Base-by-base conservation (phyloP, 2,888 invertebrate genomes). In the Barypeithes pellucidus region DNA sequence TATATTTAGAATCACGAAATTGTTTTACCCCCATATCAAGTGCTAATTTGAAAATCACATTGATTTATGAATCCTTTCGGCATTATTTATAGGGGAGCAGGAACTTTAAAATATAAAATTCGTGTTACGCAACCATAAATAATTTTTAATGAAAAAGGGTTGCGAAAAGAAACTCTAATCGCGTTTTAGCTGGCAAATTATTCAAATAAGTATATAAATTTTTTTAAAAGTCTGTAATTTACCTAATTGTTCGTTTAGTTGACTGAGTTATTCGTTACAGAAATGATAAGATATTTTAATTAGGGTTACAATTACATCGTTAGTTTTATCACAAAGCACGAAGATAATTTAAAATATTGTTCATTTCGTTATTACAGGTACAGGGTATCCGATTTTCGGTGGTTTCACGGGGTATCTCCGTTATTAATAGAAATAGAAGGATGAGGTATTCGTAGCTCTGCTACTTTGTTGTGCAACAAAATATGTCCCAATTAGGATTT, bases 31-130 rank as follows among this genome's bases (percentile, higher is more conserved):
- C 33, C 16, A 33, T 29, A 54, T 54, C 16, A 33, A 33, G 22
- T 29, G 54, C 29, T 52, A 54, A 54, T 54, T 54, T 54, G 50
- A 54, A 54, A 29, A 54, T 54, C 33, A 54, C 16, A 33, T 54
- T 54, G 54, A 54, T 54, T 54, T 54, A 54, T 54, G 54, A 29
- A 14, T 29, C 7, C 22, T 29, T 54, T 54, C 16, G 14, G 54
- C 54, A 16, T 9, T 54, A 33, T 33, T 50, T 50, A 24, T 24
- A 54, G 54, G 54, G 54, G 54, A 54, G 54, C 54, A 33, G 33
- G 54, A 33, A 54, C 54, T 54, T 54, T 33, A 54, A 54, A 54
- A 54, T 54, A 54, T 54, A 54, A 54, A 54, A 54, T 54, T 54
- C 54, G 29, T 33, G 54, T 54, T 54, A 54, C 29, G 33, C 29